Base-by-base conservation (phyloP, 2,113 vertebrate genomes). In the Platycercus adscitus region DNA sequence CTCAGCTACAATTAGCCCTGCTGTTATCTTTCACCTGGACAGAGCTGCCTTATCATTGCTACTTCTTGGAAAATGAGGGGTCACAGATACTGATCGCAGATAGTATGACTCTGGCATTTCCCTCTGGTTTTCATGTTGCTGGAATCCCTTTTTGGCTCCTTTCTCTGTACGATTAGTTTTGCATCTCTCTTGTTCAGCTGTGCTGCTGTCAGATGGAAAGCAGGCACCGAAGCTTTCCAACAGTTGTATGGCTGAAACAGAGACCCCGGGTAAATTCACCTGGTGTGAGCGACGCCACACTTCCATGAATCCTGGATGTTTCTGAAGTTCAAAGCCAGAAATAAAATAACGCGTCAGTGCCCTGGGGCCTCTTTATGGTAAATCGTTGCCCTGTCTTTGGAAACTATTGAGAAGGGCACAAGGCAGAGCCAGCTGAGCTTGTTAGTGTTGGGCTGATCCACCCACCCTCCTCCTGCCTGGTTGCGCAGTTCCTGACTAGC, bases 11-110 rank as follows among this genome's bases (percentile, higher is more conserved):
- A 95, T 97, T 97, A 97, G 95, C 91, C 85, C 84, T 60, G 82
- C 65, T 94, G 92, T 61, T 95, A 96, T 95, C 89, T 90, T 95
- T 94, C 93, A 96, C 93, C 96, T 97, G 96, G 88, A 83, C 86
- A 78, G 92, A 93, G 94, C 96, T 78, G 79, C 46, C 72, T 96
- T 94, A 93, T 94, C 92, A 44, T 49, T 15, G 56, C 46, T 69
- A 13, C 80, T 97, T 96, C 84, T 82, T 83, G 95, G 96, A 85
- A 97, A 96, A 95, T 47, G 72, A 90, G 72, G 89, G 70, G 43
- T 91, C 92, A 37, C 86, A 80, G 95, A 96, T 95, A 95, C 31
- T 9, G 35, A 88, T 92, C 58, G 2, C 81, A 69, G 76, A 80
- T 56, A 94, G 86, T 75, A 24, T 15, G 11, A 24, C 76, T 89